These are phyloP conservation scores for Tinea semifulvella DNA, from an alignment of 2,888 invertebrate species.

Conservation along the genomic window DNA sequence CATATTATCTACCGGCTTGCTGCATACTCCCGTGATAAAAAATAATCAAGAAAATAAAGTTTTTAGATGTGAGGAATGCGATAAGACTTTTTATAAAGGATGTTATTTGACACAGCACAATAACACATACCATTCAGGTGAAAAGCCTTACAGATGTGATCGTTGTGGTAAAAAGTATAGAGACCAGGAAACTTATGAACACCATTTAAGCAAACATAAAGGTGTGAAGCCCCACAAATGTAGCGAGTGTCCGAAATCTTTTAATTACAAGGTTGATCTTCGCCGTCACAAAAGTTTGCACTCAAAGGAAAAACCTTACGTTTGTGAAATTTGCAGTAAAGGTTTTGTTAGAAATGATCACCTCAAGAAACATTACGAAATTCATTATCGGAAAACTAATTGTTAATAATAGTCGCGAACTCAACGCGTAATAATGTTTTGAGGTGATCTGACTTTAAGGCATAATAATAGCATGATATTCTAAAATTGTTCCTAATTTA, in stretches of 20 bases:
- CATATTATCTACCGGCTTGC: no score
- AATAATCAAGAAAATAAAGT: no score
- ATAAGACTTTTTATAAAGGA: conserved; percentile 84
- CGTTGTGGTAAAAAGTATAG: conserved; percentile 88
- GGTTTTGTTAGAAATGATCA: background rate
- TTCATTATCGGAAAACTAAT: conserved; percentile 78
- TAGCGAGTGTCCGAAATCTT: conserved; percentile 84
- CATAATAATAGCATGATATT: no score
- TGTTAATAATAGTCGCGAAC: no score
- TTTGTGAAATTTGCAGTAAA: conserved; percentile 5
- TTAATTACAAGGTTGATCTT: conserved; percentile 91
- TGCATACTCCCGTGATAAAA: no score
- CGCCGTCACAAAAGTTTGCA: conserved; percentile 88
- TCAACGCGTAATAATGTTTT: no score
- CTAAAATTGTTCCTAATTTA: no score
- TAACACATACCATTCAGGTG: conserved; percentile 87
- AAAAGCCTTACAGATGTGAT: conserved; percentile 86
- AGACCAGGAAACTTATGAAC: conserved; percentile 72
- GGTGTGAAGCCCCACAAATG: conserved; percentile 90
- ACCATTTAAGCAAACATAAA: conserved; percentile 79
- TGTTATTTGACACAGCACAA: conserved; percentile 92
- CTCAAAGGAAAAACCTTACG: conserved; percentile 76
- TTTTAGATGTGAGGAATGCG: no score
- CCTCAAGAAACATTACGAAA: conserved; percentile 84
- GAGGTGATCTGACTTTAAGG: no score